Conservation (phyloP, 2,888 invertebrate genomes). For the Mesorhabditis spiculigera region DNA sequence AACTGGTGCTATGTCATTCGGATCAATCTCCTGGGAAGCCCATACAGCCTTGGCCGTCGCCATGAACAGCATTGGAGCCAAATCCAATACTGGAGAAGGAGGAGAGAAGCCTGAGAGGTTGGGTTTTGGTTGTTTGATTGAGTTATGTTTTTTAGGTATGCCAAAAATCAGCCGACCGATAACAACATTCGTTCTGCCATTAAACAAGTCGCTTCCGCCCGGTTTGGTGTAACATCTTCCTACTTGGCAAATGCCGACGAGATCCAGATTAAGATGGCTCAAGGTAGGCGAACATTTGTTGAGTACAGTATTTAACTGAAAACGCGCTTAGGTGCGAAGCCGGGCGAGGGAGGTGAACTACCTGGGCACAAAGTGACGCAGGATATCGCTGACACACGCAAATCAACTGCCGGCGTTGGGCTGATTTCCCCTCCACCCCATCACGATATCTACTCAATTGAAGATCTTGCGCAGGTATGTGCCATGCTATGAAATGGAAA, state of each 20-base stretch:
- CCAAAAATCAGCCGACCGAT: constrained; percentile 71
- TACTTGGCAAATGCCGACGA: constrained; percentile 97
- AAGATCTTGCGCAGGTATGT: constrained; percentile 84
- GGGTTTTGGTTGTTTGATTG: not conserved
- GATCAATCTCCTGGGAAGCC: constrained; percentile 91
- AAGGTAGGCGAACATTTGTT: constrained; percentile 59
- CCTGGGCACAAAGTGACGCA: constrained; percentile 84
- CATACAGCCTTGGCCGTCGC: constrained; percentile 90
- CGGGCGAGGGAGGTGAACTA: constrained; percentile 95
- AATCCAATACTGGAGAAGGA: constrained; percentile 98
- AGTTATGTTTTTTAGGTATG: constrained; percentile 62
- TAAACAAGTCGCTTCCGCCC: constrained; percentile 90
- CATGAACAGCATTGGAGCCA: constrained; percentile 94
- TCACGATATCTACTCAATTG: constrained; percentile 99
- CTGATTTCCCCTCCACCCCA: constrained; percentile 98
- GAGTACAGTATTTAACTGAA: not conserved
- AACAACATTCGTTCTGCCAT: constrained; percentile 86
- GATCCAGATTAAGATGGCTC: constrained; percentile 98
- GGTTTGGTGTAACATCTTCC: constrained; percentile 95
- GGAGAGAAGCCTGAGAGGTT: constrained; percentile 69
- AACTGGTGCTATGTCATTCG: constrained; percentile 92
- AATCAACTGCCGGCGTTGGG: constrained; percentile 93
- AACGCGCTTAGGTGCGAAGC: constrained; percentile 75
- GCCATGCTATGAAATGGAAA: not conserved
- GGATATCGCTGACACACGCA: constrained; percentile 89